Evolutionary conservation across 2,888 invertebrate genomes (phyloP).

Genomic region (Orthosia cruda): DNA sequence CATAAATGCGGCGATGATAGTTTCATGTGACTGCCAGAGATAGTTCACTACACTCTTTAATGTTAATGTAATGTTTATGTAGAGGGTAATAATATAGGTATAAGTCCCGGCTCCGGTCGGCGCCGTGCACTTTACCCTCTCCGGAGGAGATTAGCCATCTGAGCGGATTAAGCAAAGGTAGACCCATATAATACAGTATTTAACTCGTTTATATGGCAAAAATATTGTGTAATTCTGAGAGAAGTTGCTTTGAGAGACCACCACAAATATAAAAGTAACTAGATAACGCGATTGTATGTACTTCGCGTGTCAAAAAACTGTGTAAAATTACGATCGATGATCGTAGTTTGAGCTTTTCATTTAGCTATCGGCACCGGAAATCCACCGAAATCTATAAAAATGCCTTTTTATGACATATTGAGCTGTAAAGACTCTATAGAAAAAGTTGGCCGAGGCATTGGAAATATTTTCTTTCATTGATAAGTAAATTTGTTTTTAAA

Average conservation of each 20-base stretch:
- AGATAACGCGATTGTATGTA: too few species aligned
- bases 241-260: slow-evolving; percentile 18
- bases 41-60: slow-evolving; percentile 75
- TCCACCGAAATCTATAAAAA: too few species aligned
- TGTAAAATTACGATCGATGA: too few species aligned
- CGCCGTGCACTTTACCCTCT: slow-evolving; percentile 68
- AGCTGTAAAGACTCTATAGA: too few species aligned
- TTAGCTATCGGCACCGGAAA: too few species aligned
- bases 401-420: too few species aligned
- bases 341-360: too few species aligned
- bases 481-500: too few species aligned
- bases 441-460: too few species aligned
- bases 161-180: slow-evolving; percentile 70
- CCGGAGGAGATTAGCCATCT: slow-evolving; percentile 70
- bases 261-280: too few species aligned
- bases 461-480: too few species aligned
- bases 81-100: slow-evolving; percentile 67
- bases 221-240: slow-evolving; percentile 39
- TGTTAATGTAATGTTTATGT: slow-evolving; percentile 79
- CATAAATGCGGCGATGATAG: slow-evolving; percentile 68
- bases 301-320: too few species aligned
- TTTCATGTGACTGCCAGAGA: slow-evolving; percentile 57
- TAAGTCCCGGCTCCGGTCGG: slow-evolving; percentile 49
- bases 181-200: slow-evolving; percentile 63
- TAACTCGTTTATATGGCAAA: slow-evolving; percentile 53